A percentile compares a stretch with the other conserved stretches of the same genome.
phyloP scores from a whole-genome alignment of 2,888 invertebrate genomes.

The Microplitis deprimator region DNA sequence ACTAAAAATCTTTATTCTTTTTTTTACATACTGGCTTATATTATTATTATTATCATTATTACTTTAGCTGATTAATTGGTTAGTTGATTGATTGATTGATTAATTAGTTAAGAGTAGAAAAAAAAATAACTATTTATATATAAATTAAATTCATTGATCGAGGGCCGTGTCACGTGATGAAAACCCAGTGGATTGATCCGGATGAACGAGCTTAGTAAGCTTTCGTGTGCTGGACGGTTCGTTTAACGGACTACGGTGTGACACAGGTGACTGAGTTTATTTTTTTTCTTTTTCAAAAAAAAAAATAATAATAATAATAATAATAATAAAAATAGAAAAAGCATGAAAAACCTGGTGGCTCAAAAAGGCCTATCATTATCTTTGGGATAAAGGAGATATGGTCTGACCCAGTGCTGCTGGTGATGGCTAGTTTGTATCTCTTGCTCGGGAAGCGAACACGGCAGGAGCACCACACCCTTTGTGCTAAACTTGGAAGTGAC shows the following conservation, averaged over 20 bases:
- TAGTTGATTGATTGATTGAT: too few species aligned
- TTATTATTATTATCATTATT: too few species aligned
- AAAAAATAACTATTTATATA: neutral
- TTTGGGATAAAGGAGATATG: conserved; percentile 43
- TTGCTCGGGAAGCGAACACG: conserved; percentile 45
- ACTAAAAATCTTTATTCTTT: neutral
- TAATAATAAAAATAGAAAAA: neutral
- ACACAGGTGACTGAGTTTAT: neutral
- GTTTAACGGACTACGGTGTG: neutral
- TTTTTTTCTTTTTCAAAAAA: neutral
- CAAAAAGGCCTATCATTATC: conserved; percentile 28
- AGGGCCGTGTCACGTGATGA: neutral
- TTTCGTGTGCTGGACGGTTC: conserved; percentile 20
- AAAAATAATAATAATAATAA: too few species aligned
- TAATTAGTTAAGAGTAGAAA: too few species aligned
- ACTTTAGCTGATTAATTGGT: too few species aligned
- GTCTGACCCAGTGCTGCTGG: conserved; percentile 14
- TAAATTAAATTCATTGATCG: conserved; percentile 12
- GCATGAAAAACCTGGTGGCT: neutral
- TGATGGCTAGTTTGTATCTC: conserved; percentile 33
- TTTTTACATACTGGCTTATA: neutral
- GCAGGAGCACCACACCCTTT: conserved; percentile 61
- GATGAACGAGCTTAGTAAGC: neutral
- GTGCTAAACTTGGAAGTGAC: conserved; percentile 69
- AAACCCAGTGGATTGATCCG: conserved; percentile 3